Evolutionary conservation across 1,140 invertebrate genomes (phyloP).

Genomic region (Nautilus pompilius): DNA sequence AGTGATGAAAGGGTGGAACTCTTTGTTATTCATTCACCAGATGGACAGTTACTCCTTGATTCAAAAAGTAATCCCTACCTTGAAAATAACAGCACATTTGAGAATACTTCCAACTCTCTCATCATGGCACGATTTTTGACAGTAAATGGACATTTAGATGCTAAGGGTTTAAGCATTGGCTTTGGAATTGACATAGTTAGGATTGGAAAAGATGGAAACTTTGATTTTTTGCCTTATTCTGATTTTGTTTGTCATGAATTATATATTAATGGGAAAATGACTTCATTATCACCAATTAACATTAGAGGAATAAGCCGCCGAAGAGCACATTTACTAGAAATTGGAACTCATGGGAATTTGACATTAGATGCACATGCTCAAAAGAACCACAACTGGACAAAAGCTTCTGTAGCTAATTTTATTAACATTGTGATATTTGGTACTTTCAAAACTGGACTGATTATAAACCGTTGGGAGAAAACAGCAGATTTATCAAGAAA

Average conservation of each 20-base stretch:
- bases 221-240: conserved; percentile 16
- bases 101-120: conserved; percentile 13
- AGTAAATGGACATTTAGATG: conserved; percentile 19
- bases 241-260: conserved; percentile 14
- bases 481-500: too few species aligned
- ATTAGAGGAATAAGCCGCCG: conserved; percentile 13
- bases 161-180: conserved; percentile 9
- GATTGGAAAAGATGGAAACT: conserved; percentile 11
- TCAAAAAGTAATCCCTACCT: conserved; percentile 13
- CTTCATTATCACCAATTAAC: conserved; percentile 19
- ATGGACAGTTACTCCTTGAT: conserved; percentile 17
- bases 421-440: conserved; percentile 25
- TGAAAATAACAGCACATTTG: conserved; percentile 1
- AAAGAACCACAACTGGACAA: conserved; percentile 14
- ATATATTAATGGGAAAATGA: conserved; percentile 22
- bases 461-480: conserved; percentile 15
- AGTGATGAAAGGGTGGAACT: conserved; percentile 13
- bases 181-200: conserved; percentile 19
- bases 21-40: conserved; percentile 18
- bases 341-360: conserved; percentile 19
- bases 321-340: conserved; percentile 17
- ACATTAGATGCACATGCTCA: conserved; percentile 25
- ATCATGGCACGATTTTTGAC: conserved; percentile 18
- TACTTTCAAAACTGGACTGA: conserved; percentile 18
- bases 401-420: conserved; percentile 18